A percentile compares a stretch with the other conserved stretches of the same genome.
Conservation (phyloP, 2,797 vertebrate genomes). For the Enteromius argenteus region DNA sequence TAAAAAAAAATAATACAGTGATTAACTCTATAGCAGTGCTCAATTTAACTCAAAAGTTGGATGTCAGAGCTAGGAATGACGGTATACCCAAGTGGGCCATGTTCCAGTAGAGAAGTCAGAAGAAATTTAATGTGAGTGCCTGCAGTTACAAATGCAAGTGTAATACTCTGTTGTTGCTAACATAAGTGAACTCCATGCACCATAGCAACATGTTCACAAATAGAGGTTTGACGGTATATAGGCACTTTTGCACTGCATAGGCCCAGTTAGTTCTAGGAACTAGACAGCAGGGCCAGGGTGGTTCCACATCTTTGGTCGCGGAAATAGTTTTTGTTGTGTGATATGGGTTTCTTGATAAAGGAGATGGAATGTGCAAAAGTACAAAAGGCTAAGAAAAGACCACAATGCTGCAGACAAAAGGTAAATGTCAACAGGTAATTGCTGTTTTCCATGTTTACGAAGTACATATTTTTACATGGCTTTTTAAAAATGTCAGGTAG, state of each 20-base stretch:
- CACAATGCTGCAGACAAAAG: not conserved
- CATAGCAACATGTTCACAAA: not conserved
- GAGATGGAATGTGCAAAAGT: not conserved
- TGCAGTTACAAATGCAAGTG: too few species aligned
- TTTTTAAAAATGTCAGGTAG: not conserved
- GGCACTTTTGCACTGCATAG: not conserved
- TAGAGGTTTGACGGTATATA: not conserved
- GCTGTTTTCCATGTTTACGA: not conserved
- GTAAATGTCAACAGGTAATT: not conserved
- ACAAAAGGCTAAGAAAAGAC: not conserved
- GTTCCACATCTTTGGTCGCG: too few species aligned
- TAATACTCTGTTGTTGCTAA: too few species aligned
- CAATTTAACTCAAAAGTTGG: not conserved
- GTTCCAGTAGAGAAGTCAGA: not conserved
- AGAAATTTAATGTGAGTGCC: too few species aligned
- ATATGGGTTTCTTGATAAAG: not conserved
- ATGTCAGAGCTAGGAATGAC: too few species aligned
- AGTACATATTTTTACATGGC: not conserved
- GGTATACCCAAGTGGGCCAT: not conserved
- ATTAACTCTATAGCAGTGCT: not conserved
- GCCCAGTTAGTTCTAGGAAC: not conserved
- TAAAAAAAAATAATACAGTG: not conserved
- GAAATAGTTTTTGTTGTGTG: not conserved
- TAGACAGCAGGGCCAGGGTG: too few species aligned
- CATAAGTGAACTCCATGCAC: too few species aligned